Evolutionary conservation across 2,113 vertebrate genomes (phyloP).

Genomic region (Copsychus sechellarum): DNA sequence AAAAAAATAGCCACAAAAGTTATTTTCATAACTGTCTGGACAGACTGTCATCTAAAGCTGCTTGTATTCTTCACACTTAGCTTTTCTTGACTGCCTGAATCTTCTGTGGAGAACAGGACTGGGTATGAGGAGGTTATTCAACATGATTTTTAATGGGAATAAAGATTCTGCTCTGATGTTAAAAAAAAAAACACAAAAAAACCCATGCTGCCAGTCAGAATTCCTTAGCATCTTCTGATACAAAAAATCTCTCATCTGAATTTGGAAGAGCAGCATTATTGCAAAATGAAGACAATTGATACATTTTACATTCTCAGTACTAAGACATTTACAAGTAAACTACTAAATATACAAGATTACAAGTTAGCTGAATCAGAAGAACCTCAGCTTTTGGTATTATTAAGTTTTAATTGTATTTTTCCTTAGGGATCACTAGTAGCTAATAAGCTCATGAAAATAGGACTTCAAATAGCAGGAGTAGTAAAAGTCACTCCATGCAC

Average conservation of each 20-base stretch:
- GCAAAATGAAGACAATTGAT: conserved; percentile 44
- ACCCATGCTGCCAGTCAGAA: neutral
- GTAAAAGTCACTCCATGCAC: conserved; percentile 70
- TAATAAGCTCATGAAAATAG: conserved; percentile 81
- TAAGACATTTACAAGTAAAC: conserved; percentile 75
- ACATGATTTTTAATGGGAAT: neutral
- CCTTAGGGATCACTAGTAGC: conserved; percentile 79
- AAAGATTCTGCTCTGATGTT: neutral
- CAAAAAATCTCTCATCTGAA: neutral
- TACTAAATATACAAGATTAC: conserved; percentile 76
- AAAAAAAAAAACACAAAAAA: too few relatives aligned
- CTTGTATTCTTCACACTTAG: conserved; percentile 29
- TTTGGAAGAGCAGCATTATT: neutral
- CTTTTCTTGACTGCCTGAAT: conserved; percentile 38
- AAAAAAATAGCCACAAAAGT: neutral
- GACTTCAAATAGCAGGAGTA: conserved; percentile 78
- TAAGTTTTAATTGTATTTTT: conserved; percentile 84
- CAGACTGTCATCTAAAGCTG: neutral
- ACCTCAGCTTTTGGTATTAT: conserved; percentile 79
- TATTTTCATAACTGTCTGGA: neutral
- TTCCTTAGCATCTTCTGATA: neutral
- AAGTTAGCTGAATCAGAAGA: conserved; percentile 80
- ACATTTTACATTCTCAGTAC: conserved; percentile 14
- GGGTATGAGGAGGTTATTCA: neutral
- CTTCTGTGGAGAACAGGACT: neutral